These are phyloP conservation scores for Petromus typicus DNA, from an alignment of 2,113 vertebrate genomes.

Conservation along the genomic window DNA sequence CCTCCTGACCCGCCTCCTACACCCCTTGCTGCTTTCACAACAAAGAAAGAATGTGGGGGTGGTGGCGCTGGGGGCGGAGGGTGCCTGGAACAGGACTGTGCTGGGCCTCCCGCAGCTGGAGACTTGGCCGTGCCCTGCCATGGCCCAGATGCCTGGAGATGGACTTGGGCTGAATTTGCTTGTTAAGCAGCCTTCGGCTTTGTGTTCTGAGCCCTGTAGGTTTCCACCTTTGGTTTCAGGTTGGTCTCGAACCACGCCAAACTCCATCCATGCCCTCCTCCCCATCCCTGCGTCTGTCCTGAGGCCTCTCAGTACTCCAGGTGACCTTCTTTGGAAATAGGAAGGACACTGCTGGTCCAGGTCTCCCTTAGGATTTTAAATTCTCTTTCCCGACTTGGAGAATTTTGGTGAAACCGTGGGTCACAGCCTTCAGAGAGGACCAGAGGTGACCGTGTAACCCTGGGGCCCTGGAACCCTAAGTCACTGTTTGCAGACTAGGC, in stretches of 20 bases:
- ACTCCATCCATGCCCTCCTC: neutral
- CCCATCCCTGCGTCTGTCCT: neutral
- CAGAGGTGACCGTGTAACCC: neutral
- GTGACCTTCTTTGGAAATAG: neutral
- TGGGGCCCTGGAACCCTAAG: neutral
- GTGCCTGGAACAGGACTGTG: slow-evolving; percentile 72
- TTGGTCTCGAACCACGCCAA: slow-evolving; percentile 54
- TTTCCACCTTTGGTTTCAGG: slow-evolving; percentile 63
- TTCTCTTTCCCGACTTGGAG: neutral
- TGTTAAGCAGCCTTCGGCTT: slow-evolving; percentile 56
- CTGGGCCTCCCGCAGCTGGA: slow-evolving; percentile 78
- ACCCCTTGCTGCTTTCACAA: slow-evolving; percentile 85
- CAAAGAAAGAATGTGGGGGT: slow-evolving; percentile 84
- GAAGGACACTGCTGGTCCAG: slow-evolving; percentile 22
- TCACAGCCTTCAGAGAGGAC: neutral
- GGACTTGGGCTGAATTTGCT: slow-evolving; percentile 76
- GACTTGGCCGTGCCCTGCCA: slow-evolving; percentile 73
- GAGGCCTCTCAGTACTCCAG: neutral
- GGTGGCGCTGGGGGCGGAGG: slow-evolving; percentile 70
- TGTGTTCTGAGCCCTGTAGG: neutral
- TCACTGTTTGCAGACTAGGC: neutral
- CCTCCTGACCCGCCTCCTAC: slow-evolving; percentile 81
- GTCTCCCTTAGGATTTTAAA: neutral
- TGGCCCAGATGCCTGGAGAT: slow-evolving; percentile 72
- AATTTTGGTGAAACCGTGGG: slow-evolving; percentile 26